Conservation (phyloP, 2,888 invertebrate species). For the Philaethria dido region DNA sequence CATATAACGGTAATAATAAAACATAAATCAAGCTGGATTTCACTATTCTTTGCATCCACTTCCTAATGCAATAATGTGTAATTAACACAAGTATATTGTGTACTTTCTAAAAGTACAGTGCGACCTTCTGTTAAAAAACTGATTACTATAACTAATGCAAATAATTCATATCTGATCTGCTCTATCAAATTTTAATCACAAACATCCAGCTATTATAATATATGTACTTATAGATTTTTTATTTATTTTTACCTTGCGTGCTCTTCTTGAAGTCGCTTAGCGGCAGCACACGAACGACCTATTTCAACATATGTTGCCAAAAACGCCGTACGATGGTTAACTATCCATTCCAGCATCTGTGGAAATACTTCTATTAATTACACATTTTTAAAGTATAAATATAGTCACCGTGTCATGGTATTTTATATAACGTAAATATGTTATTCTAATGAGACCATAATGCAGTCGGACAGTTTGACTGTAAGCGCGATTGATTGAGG, state of each 20-base stretch:
- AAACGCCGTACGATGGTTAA: constrained; percentile 97
- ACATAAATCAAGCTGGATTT: constrained; percentile 26
- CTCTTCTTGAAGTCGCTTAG: constrained; percentile 96
- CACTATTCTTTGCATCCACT: constrained; percentile 33
- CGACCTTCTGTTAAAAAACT: constrained; percentile 9
- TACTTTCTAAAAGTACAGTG: constrained; percentile 26
- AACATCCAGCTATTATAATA: neutral
- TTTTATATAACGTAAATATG: too few species aligned
- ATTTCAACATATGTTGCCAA: constrained; percentile 98
- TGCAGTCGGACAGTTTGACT: too few species aligned
- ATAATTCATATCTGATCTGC: neutral
- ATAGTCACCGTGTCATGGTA: too few species aligned
- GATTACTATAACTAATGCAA: neutral
- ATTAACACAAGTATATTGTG: constrained; percentile 18
- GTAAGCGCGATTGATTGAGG: too few species aligned
- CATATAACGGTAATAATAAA: neutral
- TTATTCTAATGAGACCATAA: too few species aligned
- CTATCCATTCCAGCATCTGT: constrained; percentile 99
- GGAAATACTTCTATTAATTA: constrained; percentile 10
- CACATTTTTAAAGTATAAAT: too few species aligned
- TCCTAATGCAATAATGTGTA: constrained; percentile 26
- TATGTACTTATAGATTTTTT: neutral
- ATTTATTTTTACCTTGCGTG: constrained; percentile 87
- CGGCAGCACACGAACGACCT: constrained; percentile 94
- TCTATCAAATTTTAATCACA: neutral